Base-by-base conservation (phyloP, 2,113 vertebrate species). In the Coracopsis vasa region DNA sequence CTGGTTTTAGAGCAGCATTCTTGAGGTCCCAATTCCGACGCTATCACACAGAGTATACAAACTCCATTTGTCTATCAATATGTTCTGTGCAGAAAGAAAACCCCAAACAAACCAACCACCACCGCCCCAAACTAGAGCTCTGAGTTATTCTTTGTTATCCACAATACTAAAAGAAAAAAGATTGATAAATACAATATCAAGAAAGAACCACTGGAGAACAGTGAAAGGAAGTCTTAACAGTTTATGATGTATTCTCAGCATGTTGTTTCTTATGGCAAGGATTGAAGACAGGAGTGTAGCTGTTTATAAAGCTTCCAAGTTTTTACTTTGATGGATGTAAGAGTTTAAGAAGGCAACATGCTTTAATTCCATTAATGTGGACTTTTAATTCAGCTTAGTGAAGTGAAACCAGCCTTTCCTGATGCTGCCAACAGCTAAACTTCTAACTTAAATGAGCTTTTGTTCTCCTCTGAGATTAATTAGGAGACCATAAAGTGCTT, bases 391-490 rank as follows among this genome's bases (percentile, higher is more conserved):
- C 88, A 85, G 69, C 75, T 60, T 64, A 96, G 50, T 96, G 92
- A 93, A 96, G 91, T 92, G 77, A 96, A 95, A 95, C 69, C 66
- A 81, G 88, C 80, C 93, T 94, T 92, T 89, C 87, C 77, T 70
- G 91, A 83, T 44, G 75, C 77, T 77, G 80, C 84, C 27, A 15
- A 86, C 44, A 95, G 86, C 82, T 97, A 90, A 83, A 65, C 80
- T 96, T 88, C 83, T 48, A 88, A 83, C 73, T 97, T 86, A 96
- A 97, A 96, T 96, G 94, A 97, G 87, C 54, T 93, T 82, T 92
- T 95, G 44, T 48, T 94, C 86, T 96, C 84, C 90, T 70, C 13
- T 58, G 95, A 83, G 95, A 96, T 96, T 97, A 97, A 97, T 97
- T 94, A 97, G 89, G 81, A 74, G 83, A 86, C 67, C 70, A 66